A percentile compares a stretch with the other conserved stretches of the same genome.
phyloP scores from a whole-genome alignment of 1,140 invertebrate species.

The Geopemphigus sp. region DNA sequence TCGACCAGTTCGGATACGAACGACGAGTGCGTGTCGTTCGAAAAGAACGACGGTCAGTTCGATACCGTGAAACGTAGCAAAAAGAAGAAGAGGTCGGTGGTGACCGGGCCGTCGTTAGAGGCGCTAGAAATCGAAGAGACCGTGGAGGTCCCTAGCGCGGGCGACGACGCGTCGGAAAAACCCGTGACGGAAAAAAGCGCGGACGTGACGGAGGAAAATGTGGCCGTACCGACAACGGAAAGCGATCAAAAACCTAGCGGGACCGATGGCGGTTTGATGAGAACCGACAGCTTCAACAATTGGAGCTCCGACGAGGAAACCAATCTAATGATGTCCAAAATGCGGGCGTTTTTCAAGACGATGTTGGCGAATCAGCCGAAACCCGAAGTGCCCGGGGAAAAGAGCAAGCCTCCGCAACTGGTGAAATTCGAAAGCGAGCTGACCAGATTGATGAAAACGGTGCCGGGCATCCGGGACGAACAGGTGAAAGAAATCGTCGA shows the following conservation, averaged over 20 bases:
- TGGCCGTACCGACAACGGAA: constrained; percentile 56
- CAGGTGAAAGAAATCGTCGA: constrained; percentile 88
- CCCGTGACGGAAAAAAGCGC: constrained; percentile 56
- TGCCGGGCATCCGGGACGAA: constrained; percentile 83
- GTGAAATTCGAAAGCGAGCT: constrained; percentile 85
- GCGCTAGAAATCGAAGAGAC: constrained; percentile 56
- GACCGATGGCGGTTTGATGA: constrained; percentile 59
- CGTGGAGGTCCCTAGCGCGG: constrained; percentile 56
- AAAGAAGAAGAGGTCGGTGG: constrained; percentile 59
- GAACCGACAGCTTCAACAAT: constrained; percentile 88
- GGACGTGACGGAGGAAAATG: constrained; percentile 53
- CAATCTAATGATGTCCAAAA: constrained; percentile 91
- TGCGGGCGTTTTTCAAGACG: constrained; percentile 86
- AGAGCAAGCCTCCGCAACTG: constrained; percentile 73
- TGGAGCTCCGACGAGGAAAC: constrained; percentile 92
- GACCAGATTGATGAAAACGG: constrained; percentile 86
- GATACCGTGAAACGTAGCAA: constrained; percentile 84
- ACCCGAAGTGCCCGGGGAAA: constrained; percentile 51
- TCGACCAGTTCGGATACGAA: constrained; percentile 75
- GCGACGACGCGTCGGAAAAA: constrained; percentile 60
- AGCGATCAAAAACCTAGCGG: constrained; percentile 62
- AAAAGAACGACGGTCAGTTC: constrained; percentile 70
- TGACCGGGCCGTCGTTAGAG: constrained; percentile 55
- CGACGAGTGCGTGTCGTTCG: constrained; percentile 66
- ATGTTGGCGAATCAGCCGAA: constrained; percentile 65